A percentile compares a stretch with the other conserved stretches of the same genome.
These are phyloP conservation scores for Acinonyx jubatus DNA, from an alignment of 2,113 vertebrate genomes.

Conservation along the genomic window DNA sequence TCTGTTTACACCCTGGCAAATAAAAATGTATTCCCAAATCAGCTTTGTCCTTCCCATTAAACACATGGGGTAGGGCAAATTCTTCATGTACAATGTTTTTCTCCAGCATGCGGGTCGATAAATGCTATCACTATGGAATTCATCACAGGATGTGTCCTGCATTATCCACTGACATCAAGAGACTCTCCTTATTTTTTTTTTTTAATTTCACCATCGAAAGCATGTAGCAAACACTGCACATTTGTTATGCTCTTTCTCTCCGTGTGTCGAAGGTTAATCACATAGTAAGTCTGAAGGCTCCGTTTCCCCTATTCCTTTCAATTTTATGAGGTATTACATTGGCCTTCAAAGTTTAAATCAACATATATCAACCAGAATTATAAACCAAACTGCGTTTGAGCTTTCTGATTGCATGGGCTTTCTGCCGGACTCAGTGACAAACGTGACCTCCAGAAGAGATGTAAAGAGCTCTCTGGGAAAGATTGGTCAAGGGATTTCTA, in stretches of 20 bases:
- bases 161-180: conserved; percentile 27
- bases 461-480: conserved; percentile 45
- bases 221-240: not conserved
- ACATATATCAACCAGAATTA: conserved; percentile 40
- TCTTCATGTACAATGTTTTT: not conserved
- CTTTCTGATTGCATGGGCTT: conserved; percentile 11
- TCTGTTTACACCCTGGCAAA: not conserved
- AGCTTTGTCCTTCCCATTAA: not conserved
- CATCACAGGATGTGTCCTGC: conserved; percentile 62
- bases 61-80: not conserved
- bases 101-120: conserved; percentile 52
- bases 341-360: conserved; percentile 48
- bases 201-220: not conserved
- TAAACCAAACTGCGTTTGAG: conserved; percentile 27
- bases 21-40: not conserved
- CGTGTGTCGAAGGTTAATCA: conserved; percentile 31
- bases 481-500: conserved; percentile 19
- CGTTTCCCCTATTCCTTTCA: not conserved
- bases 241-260: conserved; percentile 8
- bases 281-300: not conserved
- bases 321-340: conserved; percentile 33
- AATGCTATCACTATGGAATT: conserved; percentile 58
- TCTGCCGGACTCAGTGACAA: not conserved
- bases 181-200: not conserved
- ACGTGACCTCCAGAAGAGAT: conserved; percentile 30